Evolutionary conservation across 2,888 invertebrate species (phyloP).

Genomic region (Heliconius erato): DNA sequence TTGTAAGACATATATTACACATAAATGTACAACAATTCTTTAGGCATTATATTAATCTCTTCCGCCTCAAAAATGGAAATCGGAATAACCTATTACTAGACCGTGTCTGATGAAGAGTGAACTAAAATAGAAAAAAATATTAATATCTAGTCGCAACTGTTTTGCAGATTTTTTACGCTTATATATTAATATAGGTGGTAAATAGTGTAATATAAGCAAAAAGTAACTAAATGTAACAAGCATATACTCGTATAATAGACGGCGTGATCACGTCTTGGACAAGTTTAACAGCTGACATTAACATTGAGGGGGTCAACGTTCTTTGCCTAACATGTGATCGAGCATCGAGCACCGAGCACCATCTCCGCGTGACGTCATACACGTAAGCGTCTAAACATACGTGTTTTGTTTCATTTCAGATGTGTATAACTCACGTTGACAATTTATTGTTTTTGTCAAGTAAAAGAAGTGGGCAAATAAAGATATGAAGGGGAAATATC

Average conservation of each 20-base stretch:
- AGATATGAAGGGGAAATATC: neutral
- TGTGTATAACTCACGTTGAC: slow-evolving; percentile 25
- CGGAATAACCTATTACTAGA: too few species aligned
- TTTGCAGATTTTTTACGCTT: neutral
- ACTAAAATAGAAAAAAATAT: neutral
- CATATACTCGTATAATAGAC: neutral
- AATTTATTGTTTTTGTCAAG: slow-evolving; percentile 17
- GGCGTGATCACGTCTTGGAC: slow-evolving; percentile 44
- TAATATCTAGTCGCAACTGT: neutral
- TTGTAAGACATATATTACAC: too few species aligned
- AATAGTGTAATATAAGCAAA: neutral
- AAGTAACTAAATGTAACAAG: neutral
- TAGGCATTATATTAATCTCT: too few species aligned
- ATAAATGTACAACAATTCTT: too few species aligned
- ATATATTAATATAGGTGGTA: too few species aligned
- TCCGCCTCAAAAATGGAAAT: too few species aligned
- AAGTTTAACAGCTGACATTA: slow-evolving; percentile 74
- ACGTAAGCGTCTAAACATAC: slow-evolving; percentile 40
- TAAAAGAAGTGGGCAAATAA: neutral
- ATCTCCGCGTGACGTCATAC: slow-evolving; percentile 70
- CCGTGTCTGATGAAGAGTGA: too few species aligned
- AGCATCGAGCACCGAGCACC: slow-evolving; percentile 54
- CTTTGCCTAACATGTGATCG: slow-evolving; percentile 54
- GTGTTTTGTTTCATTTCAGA: slow-evolving; percentile 38
- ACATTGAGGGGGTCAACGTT: slow-evolving; percentile 76